Conservation (phyloP, 2,797 vertebrate species). For the Epinephelus malabaricus region DNA sequence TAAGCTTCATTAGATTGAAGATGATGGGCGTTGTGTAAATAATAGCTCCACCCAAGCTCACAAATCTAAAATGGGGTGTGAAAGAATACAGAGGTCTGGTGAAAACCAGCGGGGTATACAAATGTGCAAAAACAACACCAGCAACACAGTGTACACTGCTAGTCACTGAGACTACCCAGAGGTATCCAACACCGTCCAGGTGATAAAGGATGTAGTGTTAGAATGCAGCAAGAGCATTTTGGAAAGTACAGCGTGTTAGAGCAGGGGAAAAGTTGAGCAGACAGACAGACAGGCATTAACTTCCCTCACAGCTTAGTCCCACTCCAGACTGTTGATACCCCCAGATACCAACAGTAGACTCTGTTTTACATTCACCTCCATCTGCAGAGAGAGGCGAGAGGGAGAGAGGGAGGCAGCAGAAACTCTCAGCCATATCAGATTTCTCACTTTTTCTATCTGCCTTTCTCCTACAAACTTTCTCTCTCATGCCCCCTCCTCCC, state of each 20-base stretch:
- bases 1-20: slow-evolving; percentile 61
- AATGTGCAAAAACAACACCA: slow-evolving; percentile 58
- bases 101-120: slow-evolving; percentile 50
- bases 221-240: slow-evolving; percentile 79
- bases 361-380: slow-evolving; percentile 89
- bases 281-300: slow-evolving; percentile 83
- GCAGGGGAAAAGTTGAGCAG: slow-evolving; percentile 76
- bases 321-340: slow-evolving; percentile 86
- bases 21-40: slow-evolving; percentile 50
- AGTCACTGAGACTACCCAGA: slow-evolving; percentile 53
- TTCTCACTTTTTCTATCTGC: slow-evolving; percentile 82
- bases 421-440: slow-evolving; percentile 85
- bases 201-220: slow-evolving; percentile 76
- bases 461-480: slow-evolving; percentile 79
- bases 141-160: slow-evolving; percentile 29
- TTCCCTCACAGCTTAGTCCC: slow-evolving; percentile 79
- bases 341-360: slow-evolving; percentile 85
- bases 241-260: slow-evolving; percentile 76
- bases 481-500: slow-evolving; percentile 72
- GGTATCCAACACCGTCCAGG: slow-evolving; percentile 57
- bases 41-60: slow-evolving; percentile 49
- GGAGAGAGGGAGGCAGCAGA: slow-evolving; percentile 67
- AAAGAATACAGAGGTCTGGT: slow-evolving; percentile 45
- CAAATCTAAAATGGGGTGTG: slow-evolving; percentile 57
- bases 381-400: slow-evolving; percentile 76